A percentile compares a stretch with the other conserved stretches of the same genome.
Conservation (phyloP, 2,797 vertebrate genomes). For the Todus mexicanus region DNA sequence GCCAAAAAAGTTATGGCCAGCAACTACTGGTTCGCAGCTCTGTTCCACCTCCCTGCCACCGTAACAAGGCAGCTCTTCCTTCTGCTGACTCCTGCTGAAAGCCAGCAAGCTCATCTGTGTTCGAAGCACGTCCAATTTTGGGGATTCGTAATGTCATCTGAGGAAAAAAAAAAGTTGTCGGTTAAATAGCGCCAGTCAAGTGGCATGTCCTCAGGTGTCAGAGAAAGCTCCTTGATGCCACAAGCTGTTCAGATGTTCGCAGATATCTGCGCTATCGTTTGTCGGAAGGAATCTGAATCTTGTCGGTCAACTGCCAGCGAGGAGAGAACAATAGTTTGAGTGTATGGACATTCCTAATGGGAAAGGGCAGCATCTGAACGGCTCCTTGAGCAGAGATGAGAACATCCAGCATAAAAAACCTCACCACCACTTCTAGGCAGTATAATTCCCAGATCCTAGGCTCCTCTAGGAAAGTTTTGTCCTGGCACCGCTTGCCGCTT, state of each 20-base stretch:
- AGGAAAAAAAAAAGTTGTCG: background rate
- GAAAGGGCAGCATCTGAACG: background rate
- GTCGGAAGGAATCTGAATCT: background rate
- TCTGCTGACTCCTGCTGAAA: background rate
- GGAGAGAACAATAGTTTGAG: background rate
- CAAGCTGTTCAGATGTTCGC: background rate
- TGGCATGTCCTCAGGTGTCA: background rate
- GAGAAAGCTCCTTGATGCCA: background rate
- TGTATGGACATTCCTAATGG: background rate
- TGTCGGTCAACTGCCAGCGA: background rate
- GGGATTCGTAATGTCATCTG: slow-evolving; percentile 48
- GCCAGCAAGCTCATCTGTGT: background rate
- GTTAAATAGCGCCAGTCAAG: background rate
- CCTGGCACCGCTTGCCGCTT: background rate
- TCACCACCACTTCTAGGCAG: background rate
- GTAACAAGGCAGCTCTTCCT: background rate
- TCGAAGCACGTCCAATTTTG: slow-evolving; percentile 15
- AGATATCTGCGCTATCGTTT: background rate
- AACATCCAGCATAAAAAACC: background rate
- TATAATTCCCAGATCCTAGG: background rate
- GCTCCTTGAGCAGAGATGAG: background rate
- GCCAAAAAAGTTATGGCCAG: background rate
- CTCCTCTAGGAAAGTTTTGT: background rate
- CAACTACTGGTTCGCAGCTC: background rate
- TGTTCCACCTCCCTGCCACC: background rate